Evolutionary conservation across 2,888 invertebrate species (phyloP), one percentile per base, ranked within the genome.

Genomic region (Lucinisca nassula): DNA sequence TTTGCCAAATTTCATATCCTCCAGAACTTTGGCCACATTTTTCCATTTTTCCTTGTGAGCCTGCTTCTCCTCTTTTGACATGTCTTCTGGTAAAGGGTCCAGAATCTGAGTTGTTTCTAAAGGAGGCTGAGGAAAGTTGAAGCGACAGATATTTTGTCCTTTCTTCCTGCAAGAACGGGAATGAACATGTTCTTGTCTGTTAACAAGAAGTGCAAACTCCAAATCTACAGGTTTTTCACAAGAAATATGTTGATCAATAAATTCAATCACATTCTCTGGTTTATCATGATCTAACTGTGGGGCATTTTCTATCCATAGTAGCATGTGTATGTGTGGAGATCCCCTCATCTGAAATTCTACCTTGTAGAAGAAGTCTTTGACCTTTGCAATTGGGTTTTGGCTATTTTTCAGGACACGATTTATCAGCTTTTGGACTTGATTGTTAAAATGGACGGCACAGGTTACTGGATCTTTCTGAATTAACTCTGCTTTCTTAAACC

Each of bases 281-380:
- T 6, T 30, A 27, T 4, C 0, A 8, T 12, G 8, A 24, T 30
- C 75, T 17, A 74, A 24, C 49, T 79, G 75, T 51, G 81, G 88
- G 21, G 88, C 74, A 86, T 82, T 38, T 74, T 90, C 24, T 17
- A 82, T 30, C 88, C 82, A 90, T 4, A 88, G 14, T 8, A 90
- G 14, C 84, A 84, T 82, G 67, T 90, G 86, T 27, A 84, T 81
- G 61, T 88, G 90, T 24, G 89, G 87, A 14, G 81, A 87, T 14
- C 90, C 89, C 30, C 89, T 58, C 61, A 74, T 61, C 73, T 91
- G 91, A 55, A 88, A 90, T 79, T 91, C 91, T 14, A 86, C 78
- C 80, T 77, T 89, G 49, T 87, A 91, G 35, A 89, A 89, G 38
- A 74, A 90, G 32, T 89, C 89, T 51, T 27, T 30, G 8, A 91